Conservation (phyloP, 2,113 vertebrate species). For the Elanoides forficatus region DNA sequence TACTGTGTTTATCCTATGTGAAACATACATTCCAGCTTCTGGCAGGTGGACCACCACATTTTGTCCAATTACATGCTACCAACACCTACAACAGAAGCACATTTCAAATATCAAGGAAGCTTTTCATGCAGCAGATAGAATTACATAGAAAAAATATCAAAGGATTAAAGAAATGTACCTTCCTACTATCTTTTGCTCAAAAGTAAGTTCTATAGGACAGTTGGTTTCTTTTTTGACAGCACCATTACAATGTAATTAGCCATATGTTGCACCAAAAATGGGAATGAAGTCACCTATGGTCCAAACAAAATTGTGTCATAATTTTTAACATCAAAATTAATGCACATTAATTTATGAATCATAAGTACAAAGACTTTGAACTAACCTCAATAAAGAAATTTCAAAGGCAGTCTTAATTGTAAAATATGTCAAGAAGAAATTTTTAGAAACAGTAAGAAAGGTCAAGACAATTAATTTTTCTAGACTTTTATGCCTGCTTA, state of each 20-base stretch:
- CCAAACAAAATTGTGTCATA: neutral
- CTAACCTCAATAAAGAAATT: neutral
- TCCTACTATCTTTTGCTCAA: neutral
- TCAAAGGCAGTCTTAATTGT: neutral
- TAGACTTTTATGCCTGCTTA: neutral
- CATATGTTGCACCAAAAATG: neutral
- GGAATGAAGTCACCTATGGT: neutral
- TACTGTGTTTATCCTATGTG: neutral
- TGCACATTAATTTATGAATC: neutral
- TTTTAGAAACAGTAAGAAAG: neutral
- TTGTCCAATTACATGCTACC: neutral
- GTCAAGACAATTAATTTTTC: neutral
- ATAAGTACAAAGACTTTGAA: neutral
- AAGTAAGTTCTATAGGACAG: neutral
- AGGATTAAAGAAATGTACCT: neutral
- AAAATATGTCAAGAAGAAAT: neutral
- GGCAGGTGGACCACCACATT: neutral
- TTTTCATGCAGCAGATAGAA: neutral
- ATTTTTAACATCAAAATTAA: neutral
- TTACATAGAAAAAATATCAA: neutral
- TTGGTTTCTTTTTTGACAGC: neutral
- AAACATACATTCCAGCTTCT: neutral
- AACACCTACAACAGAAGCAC: neutral
- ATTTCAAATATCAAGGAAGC: neutral
- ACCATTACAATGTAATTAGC: neutral